Percentiles rank a stretch among this genome's conserved stretches.
Conservation (phyloP, 2,888 invertebrate genomes). For the Toxonevra muliebris region DNA sequence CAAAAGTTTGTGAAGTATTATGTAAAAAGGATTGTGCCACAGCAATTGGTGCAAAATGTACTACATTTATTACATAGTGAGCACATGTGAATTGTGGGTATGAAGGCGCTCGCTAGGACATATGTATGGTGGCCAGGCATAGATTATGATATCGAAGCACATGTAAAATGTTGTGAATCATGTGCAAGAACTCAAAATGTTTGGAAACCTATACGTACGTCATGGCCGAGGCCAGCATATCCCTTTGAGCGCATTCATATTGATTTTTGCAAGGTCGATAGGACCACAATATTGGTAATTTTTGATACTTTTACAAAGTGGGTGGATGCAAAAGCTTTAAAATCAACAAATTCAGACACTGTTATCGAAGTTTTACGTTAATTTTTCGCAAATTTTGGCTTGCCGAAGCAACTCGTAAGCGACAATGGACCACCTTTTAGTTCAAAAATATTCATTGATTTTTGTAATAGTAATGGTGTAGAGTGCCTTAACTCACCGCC, state of each 20-base stretch:
- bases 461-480: no score
- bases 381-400: no score
- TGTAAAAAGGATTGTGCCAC: slow-evolving; percentile 23
- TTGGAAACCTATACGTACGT: slow-evolving; percentile 10
- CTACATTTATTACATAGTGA: slow-evolving; percentile 16
- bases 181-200: slow-evolving; percentile 21
- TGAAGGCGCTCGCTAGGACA: slow-evolving; percentile 24
- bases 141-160: slow-evolving; percentile 27
- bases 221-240: slow-evolving; percentile 21
- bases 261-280: slow-evolving; percentile 28
- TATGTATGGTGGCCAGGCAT: slow-evolving; percentile 31
- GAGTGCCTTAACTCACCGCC: no score
- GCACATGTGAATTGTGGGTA: slow-evolving; percentile 22
- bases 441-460: no score
- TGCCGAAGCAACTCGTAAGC: no score
- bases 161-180: slow-evolving; percentile 37
- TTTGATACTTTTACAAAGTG: no score
- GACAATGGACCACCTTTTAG: no score
- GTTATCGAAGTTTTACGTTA: no score
- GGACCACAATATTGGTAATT: no score
- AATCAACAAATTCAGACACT: no score
- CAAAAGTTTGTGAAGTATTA: slow-evolving; percentile 20
- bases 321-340: no score
- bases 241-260: slow-evolving; percentile 40
- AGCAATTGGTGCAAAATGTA: slow-evolving; percentile 9